Conservation (phyloP, 2,888 invertebrate species). For the Aromia moschata region DNA sequence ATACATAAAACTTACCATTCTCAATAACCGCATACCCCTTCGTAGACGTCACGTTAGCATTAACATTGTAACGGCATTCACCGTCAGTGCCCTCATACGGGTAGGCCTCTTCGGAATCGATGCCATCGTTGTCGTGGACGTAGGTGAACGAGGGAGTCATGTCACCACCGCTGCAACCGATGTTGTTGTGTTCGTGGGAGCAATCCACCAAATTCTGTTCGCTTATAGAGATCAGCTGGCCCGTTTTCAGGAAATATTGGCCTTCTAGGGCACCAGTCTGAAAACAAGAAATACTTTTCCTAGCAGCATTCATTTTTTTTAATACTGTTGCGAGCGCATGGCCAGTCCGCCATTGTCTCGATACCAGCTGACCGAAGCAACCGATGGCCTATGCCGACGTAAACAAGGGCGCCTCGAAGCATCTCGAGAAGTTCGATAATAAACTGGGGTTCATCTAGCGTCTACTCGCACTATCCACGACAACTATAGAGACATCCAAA, state of each 20-base stretch:
- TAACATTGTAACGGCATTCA: conserved; percentile 66
- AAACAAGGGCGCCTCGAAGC: too few relatives aligned
- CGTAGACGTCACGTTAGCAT: conserved; percentile 76
- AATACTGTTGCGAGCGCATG: too few relatives aligned
- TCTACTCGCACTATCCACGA: too few relatives aligned
- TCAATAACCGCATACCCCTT: conserved; percentile 79
- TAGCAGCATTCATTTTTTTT: too few relatives aligned
- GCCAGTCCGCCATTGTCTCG: too few relatives aligned
- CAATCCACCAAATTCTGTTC: conserved; percentile 61
- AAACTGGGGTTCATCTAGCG: too few relatives aligned
- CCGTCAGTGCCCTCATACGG: conserved; percentile 55
- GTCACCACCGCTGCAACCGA: conserved; percentile 61
- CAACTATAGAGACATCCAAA: too few relatives aligned
- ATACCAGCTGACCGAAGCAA: too few relatives aligned
- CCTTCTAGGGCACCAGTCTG: conserved; percentile 66
- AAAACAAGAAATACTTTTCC: too few relatives aligned
- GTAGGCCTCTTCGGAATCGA: conserved; percentile 54
- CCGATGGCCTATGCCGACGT: too few relatives aligned
- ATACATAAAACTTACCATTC: too few relatives aligned
- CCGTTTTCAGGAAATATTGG: conserved; percentile 38
- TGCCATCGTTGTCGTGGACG: conserved; percentile 49
- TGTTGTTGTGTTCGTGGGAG: conserved; percentile 53
- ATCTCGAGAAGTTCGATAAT: too few relatives aligned
- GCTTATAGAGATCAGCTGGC: conserved; percentile 60
- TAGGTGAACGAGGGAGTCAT: conserved; percentile 60